Evolutionary conservation across 2,113 vertebrate species (phyloP), one percentile per base, ranked within the genome.

Genomic region (Myotis brandtii): DNA sequence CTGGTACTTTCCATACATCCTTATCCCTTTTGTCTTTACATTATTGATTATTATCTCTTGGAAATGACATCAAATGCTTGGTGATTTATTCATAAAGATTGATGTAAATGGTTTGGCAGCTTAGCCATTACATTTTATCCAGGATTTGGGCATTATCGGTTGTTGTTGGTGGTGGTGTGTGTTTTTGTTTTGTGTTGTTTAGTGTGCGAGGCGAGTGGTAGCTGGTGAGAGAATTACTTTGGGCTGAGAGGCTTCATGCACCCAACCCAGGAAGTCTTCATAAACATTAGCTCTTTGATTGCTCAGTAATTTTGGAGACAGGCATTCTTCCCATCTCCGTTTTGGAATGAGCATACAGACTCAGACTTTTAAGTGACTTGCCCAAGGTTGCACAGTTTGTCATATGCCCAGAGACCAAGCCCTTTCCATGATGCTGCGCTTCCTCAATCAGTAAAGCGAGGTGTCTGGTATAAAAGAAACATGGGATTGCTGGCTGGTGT

Each of bases 1-100:
- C 48, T 86, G 59, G 81, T 81, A 91, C 82, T 97, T 96, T 97
- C 95, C 73, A 54, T 32, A 48, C 3, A 2, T 48, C 34, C 11
- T 43, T 86, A 37, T 72, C 9, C 12, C 37, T 32, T 94, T 86
- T 66, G 6, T 70, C 69, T 79, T 59, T 73, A 77, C 40, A 1
- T 83, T 50, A 50, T 18, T 62, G 95, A 77, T 17, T 46, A 59
- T 77, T 50, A 64, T 86, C 21, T 73, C 37, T 87, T 70, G 50
- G 52, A 93, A 95, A 95, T 91, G 72, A 70, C 67, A 69, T 62
- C 75, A 86, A 46, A 46, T 27, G 1, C n/a, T 64, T 70, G 64
- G 12, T 93, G 48, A 81, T 8, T 46, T 93, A 52, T 69, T 90
- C 32, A 37, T n/a, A 46, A 82, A 11, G 46, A 77, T 48, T 59